Percentiles rank a stretch among this genome's conserved stretches.
These are phyloP conservation scores for Phalacrocorax carbo DNA, from an alignment of 2,113 vertebrate genomes.

Conservation along the genomic window DNA sequence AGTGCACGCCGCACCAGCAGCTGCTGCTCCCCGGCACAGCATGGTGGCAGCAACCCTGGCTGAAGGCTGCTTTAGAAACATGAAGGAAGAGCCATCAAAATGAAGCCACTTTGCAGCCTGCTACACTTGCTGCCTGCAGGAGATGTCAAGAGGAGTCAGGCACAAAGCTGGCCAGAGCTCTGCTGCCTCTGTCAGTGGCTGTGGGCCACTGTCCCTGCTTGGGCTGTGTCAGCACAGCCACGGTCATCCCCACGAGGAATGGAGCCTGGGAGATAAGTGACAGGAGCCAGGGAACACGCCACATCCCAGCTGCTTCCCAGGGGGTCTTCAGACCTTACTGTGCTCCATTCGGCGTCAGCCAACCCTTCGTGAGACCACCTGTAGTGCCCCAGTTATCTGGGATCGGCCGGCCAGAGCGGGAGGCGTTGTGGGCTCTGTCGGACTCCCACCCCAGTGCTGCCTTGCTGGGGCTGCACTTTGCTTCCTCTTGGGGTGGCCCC, in stretches of 20 bases:
- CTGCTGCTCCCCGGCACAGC: not conserved
- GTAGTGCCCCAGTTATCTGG: rapidly evolving
- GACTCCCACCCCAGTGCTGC: not conserved
- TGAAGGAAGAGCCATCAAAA: not conserved
- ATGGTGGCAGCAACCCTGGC: not conserved
- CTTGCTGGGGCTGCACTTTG: not conserved
- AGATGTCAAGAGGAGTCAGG: not conserved
- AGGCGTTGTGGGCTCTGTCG: rapidly evolving
- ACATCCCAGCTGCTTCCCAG: not conserved
- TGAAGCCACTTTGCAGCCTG: not conserved
- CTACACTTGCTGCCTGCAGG: not conserved
- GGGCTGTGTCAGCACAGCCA: rapidly evolving
- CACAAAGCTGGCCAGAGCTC: not conserved
- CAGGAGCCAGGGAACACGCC: not conserved
- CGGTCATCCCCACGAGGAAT: not conserved
- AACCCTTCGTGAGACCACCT: not conserved
- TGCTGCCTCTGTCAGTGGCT: not conserved
- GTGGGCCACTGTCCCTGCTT: not conserved
- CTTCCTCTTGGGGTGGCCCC: no score
- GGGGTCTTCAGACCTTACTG: not conserved
- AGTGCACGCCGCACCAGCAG: not conserved
- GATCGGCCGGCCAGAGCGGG: rapidly evolving
- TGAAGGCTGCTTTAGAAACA: not conserved
- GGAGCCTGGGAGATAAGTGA: not conserved
- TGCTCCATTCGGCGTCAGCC: not conserved